Percentiles rank a stretch among this genome's conserved stretches.
phyloP scores from a whole-genome alignment of 2,888 invertebrate genomes.

The Yponomeuta plumbellus region DNA sequence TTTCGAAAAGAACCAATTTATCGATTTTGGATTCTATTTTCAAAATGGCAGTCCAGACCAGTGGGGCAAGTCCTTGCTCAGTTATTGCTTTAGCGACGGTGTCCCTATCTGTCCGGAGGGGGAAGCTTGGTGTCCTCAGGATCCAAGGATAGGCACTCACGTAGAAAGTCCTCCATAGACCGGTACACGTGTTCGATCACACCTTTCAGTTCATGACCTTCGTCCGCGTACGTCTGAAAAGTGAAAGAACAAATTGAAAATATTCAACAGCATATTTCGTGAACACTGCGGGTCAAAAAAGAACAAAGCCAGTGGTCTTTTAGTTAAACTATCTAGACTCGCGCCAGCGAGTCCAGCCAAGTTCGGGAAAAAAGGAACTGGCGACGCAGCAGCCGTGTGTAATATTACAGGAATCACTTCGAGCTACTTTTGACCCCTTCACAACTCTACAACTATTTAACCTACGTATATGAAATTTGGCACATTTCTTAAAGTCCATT shows the following conservation, averaged over 20 bases:
- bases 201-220: constrained; percentile 89
- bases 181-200: constrained; percentile 94
- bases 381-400: too few relatives aligned
- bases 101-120: constrained; percentile 71
- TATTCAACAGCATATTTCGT: too few relatives aligned
- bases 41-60: neutral
- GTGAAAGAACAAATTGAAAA: constrained; percentile 8
- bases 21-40: neutral
- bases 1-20: neutral
- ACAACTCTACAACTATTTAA: too few relatives aligned
- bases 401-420: too few relatives aligned
- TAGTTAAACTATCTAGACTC: too few relatives aligned
- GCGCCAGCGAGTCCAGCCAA: too few relatives aligned
- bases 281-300: neutral
- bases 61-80: neutral
- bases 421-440: too few relatives aligned
- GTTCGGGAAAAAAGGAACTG: too few relatives aligned
- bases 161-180: constrained; percentile 95
- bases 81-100: constrained; percentile 27
- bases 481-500: too few relatives aligned
- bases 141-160: constrained; percentile 92
- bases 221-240: constrained; percentile 92
- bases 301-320: too few relatives aligned
- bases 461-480: too few relatives aligned
- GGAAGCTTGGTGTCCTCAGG: constrained; percentile 83